A percentile compares a stretch with the other conserved stretches of the same genome.
Evolutionary conservation across 2,888 invertebrate genomes (phyloP).

Genomic region (Trissolcus japonicus): DNA sequence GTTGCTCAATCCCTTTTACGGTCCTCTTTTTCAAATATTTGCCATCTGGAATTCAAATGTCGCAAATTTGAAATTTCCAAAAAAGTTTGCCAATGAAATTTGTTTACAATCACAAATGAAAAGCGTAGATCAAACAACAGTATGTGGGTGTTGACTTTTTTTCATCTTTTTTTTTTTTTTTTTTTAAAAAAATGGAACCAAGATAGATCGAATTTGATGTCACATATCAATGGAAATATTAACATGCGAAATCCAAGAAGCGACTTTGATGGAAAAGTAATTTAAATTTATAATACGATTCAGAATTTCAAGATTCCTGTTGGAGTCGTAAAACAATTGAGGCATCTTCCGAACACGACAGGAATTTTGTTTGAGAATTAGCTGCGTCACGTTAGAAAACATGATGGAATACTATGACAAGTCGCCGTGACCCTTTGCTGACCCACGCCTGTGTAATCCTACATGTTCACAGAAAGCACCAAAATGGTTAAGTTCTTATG

Average conservation of each 20-base stretch:
- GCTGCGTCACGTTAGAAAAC: conserved; percentile 46
- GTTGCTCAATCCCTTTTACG: conserved; percentile 5
- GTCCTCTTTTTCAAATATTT: conserved; percentile 7
- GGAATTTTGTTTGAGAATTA: conserved; percentile 50
- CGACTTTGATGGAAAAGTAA: conserved; percentile 40
- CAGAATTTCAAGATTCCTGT: conserved; percentile 40
- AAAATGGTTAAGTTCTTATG: not conserved
- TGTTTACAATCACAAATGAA: too few species aligned
- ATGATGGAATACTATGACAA: conserved; percentile 14
- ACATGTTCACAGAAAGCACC: not conserved
- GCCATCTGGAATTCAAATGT: not conserved
- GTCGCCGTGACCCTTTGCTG: conserved; percentile 4
- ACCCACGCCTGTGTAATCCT: conserved; percentile 4
- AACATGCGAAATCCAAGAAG: conserved; percentile 19
- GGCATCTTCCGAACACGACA: conserved; percentile 50
- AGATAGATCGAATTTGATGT: conserved; percentile 23
- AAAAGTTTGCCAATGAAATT: too few species aligned
- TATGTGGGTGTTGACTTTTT: too few species aligned
- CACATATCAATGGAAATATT: conserved; percentile 26
- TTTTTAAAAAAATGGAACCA: conserved; percentile 14
- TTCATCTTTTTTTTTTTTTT: too few species aligned
- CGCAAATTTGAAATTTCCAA: not conserved
- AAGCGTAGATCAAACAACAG: too few species aligned
- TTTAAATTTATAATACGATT: conserved; percentile 50
- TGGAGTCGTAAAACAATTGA: conserved; percentile 47